phyloP scores from a whole-genome alignment of 2,888 invertebrate genomes.

The Athalia rosae region DNA sequence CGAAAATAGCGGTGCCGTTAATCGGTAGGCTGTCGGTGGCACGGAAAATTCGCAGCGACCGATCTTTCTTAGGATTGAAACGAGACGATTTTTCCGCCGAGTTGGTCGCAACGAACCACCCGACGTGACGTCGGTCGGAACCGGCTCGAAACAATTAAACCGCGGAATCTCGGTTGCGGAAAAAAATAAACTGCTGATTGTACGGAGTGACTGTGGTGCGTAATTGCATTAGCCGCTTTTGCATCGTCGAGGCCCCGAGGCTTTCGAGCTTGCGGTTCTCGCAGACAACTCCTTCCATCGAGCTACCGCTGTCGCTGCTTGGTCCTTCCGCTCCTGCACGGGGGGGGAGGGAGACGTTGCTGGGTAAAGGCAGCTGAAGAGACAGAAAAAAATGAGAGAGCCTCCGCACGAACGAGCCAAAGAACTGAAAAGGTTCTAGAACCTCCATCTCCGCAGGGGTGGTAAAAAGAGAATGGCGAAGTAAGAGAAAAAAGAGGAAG shows the following conservation, averaged over 20 bases:
- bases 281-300: not conserved
- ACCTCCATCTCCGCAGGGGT: not conserved
- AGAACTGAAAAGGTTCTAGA: conserved; percentile 22
- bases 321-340: not conserved
- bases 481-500: not conserved
- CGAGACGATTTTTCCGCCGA: conserved; percentile 38
- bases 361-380: conserved; percentile 1
- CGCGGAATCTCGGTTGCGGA: conserved; percentile 28
- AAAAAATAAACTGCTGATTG: conserved; percentile 44
- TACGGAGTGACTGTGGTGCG: conserved; percentile 27
- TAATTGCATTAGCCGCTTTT: conserved; percentile 42
- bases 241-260: conserved; percentile 4
- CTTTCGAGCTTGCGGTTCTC: not conserved
- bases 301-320: not conserved
- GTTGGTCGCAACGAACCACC: conserved; percentile 25
- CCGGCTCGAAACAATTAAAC: conserved; percentile 42
- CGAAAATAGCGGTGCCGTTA: conserved; percentile 29
- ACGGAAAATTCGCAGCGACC: conserved; percentile 23
- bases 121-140: not conserved
- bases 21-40: conserved; percentile 23
- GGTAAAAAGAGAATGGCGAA: not conserved
- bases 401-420: not conserved
- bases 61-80: conserved; percentile 22
- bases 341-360: not conserved
- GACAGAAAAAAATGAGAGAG: conserved; percentile 10